Base-by-base conservation (phyloP, 2,113 vertebrate genomes). In the Coracopsis vasa region DNA sequence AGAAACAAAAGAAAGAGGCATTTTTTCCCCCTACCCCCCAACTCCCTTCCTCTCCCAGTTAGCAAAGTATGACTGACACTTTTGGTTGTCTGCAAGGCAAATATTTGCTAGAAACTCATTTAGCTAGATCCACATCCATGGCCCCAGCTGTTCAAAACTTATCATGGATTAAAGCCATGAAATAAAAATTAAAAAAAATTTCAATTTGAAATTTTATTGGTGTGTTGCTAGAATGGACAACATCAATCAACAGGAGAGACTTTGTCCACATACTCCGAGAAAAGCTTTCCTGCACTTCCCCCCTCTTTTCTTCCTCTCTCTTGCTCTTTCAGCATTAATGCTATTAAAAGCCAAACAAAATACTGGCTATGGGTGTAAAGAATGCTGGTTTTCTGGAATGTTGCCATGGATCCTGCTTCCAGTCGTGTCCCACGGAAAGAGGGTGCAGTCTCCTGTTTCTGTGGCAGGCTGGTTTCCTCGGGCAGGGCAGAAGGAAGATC, bases 191-290 rank as follows among this genome's bases (percentile, higher is more conserved):
- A 13, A 58, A 89, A 79, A 94, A 98, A 97, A 97, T 97, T 98
- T 98, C 98, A 98, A 98, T 98, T 98, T 98, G 98, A 98, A 98
- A 98, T 98, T 98, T 98, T 98, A 98, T 98, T 98, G 97, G 97
- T 85, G 12, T 95, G 97, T 98, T 97, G 97, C 98, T 98, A 97
- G 88, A 96, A 98, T 97, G 98, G 92, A 97, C 98, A 98, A 97
- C 97, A 98, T 96, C 19, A 0, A 98, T 97, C 31, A 60, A 97
- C 97, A 97, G 83, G 96, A 97, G 86, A 92, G 83, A 97, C 97
- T 97, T 96, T 81, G 98, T 98, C 97, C 97, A 97, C 95, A 87
- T 77, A 78, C 78, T 96, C 96, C 77, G 94, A 96, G 96, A 96
- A 95, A 64, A 92, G 96, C 94, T 93, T 85, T 95, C 70, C 91